phyloP scores from a whole-genome alignment of 2,888 invertebrate genomes.

The Pristionchus exspectatus region DNA sequence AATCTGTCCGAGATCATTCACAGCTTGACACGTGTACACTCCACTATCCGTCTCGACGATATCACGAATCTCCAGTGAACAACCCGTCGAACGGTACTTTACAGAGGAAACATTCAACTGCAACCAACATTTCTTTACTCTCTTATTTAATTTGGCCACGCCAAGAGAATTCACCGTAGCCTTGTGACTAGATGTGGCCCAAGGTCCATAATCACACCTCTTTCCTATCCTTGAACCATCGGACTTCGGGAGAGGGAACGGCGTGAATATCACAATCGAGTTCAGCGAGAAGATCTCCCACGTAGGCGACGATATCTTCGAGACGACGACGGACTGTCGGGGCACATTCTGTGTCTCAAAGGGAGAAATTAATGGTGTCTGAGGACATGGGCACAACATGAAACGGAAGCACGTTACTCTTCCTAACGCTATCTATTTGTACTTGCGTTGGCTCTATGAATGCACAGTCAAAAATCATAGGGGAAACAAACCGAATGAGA shows the following conservation, averaged over 20 bases:
- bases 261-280: constrained; percentile 79
- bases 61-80: constrained; percentile 85
- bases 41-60: constrained; percentile 93
- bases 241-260: constrained; percentile 78
- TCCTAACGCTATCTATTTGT: neutral
- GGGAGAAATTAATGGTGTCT: neutral
- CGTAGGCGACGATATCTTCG: constrained; percentile 78
- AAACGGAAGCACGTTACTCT: neutral
- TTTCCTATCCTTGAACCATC: constrained; percentile 66
- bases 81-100: constrained; percentile 78
- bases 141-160: too few species aligned
- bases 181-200: too few species aligned
- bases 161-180: too few species aligned
- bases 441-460: neutral
- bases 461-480: neutral
- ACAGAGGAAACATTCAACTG: constrained; percentile 73
- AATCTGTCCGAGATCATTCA: constrained; percentile 89
- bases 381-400: too few species aligned
- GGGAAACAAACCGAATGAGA: constrained; percentile 79
- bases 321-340: constrained; percentile 79
- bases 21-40: constrained; percentile 88
- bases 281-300: constrained; percentile 76
- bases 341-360: constrained; percentile 70
- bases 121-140: neutral
- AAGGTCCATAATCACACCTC: neutral